Conservation (phyloP, 2,797 vertebrate genomes). For the Ptychadena robeensis region DNA sequence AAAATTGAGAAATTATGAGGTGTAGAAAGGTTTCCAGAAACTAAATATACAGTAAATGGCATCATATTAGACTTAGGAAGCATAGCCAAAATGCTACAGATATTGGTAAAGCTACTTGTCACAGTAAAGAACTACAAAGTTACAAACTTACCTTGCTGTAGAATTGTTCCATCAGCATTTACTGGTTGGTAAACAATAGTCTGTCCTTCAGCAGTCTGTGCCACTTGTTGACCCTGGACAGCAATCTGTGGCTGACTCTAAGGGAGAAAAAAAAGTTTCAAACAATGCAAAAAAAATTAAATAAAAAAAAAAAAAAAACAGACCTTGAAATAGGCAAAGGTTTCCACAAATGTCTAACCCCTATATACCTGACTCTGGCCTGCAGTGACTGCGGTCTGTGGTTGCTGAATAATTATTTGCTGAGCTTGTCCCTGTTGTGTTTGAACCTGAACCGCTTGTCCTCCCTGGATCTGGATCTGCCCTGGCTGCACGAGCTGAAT, state of each 20-base stretch:
- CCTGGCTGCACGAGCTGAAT: slow-evolving; percentile 97
- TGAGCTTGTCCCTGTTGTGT: slow-evolving; percentile 96
- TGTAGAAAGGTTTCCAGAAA: slow-evolving; percentile 72
- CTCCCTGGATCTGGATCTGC: slow-evolving; percentile 97
- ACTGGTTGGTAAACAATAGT: slow-evolving; percentile 99
- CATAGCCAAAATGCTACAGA: too few relatives aligned
- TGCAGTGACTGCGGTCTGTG: slow-evolving; percentile 94
- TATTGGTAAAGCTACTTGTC: not conserved
- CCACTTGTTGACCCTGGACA: slow-evolving; percentile 96
- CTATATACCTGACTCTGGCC: slow-evolving; percentile 97
- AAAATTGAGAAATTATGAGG: slow-evolving; percentile 70
- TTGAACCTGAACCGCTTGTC: slow-evolving; percentile 95
- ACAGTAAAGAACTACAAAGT: not conserved
- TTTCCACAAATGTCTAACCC: slow-evolving; percentile 8
- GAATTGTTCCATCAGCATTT: slow-evolving; percentile 94
- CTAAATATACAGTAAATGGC: too few relatives aligned
- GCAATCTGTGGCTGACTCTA: slow-evolving; percentile 94
- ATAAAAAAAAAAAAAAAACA: too few relatives aligned
- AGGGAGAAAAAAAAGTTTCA: slow-evolving; percentile 35
- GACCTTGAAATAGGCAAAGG: too few relatives aligned
- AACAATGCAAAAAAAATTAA: too few relatives aligned
- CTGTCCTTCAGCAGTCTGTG: slow-evolving; percentile 97
- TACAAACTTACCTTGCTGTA: slow-evolving; percentile 89
- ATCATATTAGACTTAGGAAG: not conserved
- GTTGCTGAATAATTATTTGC: slow-evolving; percentile 99